Evolutionary conservation across 2,797 vertebrate species (phyloP).

Genomic region (Anguilla pacifica): DNA sequence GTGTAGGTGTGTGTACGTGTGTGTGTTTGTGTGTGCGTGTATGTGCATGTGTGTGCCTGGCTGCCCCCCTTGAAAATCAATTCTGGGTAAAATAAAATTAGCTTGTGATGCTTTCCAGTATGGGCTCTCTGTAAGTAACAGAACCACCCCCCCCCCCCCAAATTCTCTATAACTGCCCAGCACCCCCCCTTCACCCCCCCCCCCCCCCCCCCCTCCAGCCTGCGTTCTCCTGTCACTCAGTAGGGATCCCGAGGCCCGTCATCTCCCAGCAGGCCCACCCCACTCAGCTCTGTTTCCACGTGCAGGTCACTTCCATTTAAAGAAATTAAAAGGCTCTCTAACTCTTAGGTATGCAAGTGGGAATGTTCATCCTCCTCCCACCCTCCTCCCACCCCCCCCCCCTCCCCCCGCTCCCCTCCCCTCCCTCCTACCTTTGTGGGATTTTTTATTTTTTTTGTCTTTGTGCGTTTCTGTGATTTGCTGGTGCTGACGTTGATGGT

Average conservation of each 20-base stretch:
- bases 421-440: not conserved
- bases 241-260: conserved; percentile 18
- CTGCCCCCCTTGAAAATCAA: too few relatives aligned
- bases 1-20: not conserved
- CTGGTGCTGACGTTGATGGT: conserved; percentile 53
- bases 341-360: conserved; percentile 47
- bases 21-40: not conserved
- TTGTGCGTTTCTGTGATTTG: conserved; percentile 46
- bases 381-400: not conserved
- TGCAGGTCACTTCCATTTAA: conserved; percentile 29
- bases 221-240: conserved; percentile 4
- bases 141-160: too few relatives aligned
- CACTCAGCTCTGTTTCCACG: conserved; percentile 39
- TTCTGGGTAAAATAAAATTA: not conserved
- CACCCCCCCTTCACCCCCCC: too few relatives aligned
- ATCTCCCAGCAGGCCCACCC: conserved; percentile 11
- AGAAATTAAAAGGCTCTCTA: conserved; percentile 46
- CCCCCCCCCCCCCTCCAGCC: not conserved
- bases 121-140: not conserved
- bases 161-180: too few relatives aligned
- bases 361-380: not conserved
- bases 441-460: not conserved
- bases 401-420: not conserved
- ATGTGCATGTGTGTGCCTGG: not conserved
- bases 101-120: not conserved